Base-by-base conservation (phyloP, 2,888 invertebrate species). In the Patella ulyssiponensis region DNA sequence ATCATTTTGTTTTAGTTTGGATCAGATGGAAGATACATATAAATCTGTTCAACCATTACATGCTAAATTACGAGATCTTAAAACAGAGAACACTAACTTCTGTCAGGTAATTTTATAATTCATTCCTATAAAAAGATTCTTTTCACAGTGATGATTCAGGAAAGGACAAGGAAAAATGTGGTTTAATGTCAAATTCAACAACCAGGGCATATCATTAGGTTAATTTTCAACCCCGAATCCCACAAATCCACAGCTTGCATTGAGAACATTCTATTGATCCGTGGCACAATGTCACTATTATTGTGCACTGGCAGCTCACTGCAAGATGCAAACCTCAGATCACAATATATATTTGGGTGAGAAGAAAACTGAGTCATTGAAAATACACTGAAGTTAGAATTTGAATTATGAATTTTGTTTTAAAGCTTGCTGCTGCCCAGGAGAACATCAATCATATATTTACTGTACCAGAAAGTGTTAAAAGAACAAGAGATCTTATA, bases 391-490 rank as follows among this genome's bases (percentile, higher is more conserved):
- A 33, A 33, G 4, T 33, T 27, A n/a, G n/a, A 15, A n/a, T 17
- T 15, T 64, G 15, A 15, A 52, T 51, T 17, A 69, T 56, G 15
- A 5, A 20, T 73, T 54, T 74, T 54, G 72, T 73, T 15, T 83
- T 84, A 4, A 83, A 93, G 92, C 97, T 98, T 92, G 98, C 97
- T 1, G 98, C 98, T 1, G 99, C 99, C 0, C 97, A 97, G 89
- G 98, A 99, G 90, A 99, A 99, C 90, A 93, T 99, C 52, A 98
- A 98, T 91, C 98, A 99, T 89, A 98, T 99, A 82, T 98, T 99
- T 88, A 98, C 97, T 71, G 98, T 99, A 0, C 98, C 98, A 14
- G 97, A 98, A 88, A 98, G 97, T 92, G 97, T 99, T 0, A 95
- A 96, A 77, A 97, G 97, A 92, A 98, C 98, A 0, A 96, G 97